Percentiles rank a stretch among this genome's conserved stretches.
These are phyloP conservation scores for Anguilla japonica DNA, from an alignment of 2,113 vertebrate species.

Conservation along the genomic window DNA sequence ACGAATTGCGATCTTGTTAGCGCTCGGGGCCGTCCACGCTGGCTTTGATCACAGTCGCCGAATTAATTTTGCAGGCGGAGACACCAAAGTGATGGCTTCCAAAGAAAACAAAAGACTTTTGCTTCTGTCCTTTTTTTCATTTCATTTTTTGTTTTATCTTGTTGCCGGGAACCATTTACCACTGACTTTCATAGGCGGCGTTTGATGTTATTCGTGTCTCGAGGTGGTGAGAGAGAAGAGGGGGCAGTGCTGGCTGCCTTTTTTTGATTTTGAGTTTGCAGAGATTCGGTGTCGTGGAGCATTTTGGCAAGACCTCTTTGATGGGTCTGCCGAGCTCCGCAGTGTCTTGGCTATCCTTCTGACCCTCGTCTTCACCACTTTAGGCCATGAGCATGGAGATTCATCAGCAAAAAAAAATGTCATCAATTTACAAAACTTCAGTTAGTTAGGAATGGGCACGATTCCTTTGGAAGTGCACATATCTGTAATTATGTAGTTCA, in stretches of 20 bases:
- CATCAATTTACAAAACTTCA: neutral
- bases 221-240: slow-evolving; percentile 47
- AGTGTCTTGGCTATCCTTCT: neutral
- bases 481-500: neutral
- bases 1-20: slow-evolving; percentile 45
- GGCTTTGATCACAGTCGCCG: slow-evolving; percentile 54
- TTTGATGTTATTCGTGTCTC: slow-evolving; percentile 65
- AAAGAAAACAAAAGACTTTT: slow-evolving; percentile 33
- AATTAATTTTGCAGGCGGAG: slow-evolving; percentile 40
- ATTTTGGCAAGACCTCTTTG: neutral
- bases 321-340: neutral
- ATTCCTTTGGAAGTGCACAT: neutral
- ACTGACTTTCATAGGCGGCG: slow-evolving; percentile 46
- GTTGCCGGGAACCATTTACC: slow-evolving; percentile 29
- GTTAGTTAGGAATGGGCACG: neutral
- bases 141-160: slow-evolving; percentile 25
- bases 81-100: slow-evolving; percentile 39
- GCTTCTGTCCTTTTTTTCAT: slow-evolving; percentile 30
- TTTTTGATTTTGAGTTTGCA: neutral
- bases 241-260: neutral
- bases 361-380: neutral
- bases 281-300: neutral
- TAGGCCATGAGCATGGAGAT: neutral
- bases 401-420: neutral
- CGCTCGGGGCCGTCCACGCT: slow-evolving; percentile 41